These are phyloP conservation scores for Pelobates fuscus DNA, from an alignment of 2,113 vertebrate species.

Conservation along the genomic window DNA sequence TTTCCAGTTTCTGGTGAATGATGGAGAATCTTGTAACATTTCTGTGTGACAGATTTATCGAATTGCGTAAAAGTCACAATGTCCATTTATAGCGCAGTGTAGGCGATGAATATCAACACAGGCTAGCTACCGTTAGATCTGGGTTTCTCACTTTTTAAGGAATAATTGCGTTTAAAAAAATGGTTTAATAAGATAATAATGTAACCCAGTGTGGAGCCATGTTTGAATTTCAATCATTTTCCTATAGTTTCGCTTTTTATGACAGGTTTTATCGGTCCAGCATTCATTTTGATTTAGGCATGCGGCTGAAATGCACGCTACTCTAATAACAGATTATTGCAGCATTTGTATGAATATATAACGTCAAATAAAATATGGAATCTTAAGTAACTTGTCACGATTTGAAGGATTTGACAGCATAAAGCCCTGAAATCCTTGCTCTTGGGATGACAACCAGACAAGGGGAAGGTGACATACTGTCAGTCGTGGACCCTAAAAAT, in stretches of 20 bases:
- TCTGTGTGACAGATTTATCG: background rate
- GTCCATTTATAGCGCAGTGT: constrained; percentile 6
- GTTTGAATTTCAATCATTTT: no score
- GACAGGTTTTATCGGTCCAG: no score
- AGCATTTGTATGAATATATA: no score
- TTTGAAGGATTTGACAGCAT: background rate
- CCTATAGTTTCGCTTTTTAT: no score
- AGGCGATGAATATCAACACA: no score
- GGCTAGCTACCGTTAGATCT: no score
- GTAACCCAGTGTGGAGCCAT: no score
- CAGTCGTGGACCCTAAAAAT: constrained; percentile 25
- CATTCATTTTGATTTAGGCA: no score
- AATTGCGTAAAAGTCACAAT: constrained; percentile 25
- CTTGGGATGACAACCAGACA: background rate
- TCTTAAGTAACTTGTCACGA: background rate
- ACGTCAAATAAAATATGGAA: background rate
- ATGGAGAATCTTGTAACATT: constrained; percentile 25
- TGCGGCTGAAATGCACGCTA: background rate
- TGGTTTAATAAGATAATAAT: no score
- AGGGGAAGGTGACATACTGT: constrained; percentile 4
- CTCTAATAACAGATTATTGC: background rate
- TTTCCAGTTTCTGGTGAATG: constrained; percentile 30
- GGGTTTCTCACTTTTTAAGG: no score
- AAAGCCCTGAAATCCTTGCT: background rate
- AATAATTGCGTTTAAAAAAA: no score